Evolutionary conservation across 2,113 vertebrate genomes (phyloP).

Genomic region (Sclerurus mexicanus): DNA sequence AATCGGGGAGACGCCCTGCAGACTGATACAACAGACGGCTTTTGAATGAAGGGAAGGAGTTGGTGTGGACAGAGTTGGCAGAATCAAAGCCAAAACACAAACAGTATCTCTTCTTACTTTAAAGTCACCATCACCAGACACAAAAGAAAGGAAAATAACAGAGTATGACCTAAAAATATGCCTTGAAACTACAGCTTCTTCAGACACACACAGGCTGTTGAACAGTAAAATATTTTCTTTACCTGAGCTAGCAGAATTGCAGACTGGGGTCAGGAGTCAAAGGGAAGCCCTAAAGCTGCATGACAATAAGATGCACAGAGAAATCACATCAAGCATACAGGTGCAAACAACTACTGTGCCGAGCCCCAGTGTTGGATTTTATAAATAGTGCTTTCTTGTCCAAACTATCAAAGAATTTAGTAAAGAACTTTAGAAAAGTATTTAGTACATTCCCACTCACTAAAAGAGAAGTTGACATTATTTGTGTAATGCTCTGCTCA

Average conservation of each 20-base stretch:
- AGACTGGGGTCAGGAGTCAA: not conserved
- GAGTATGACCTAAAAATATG: not conserved
- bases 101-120: not conserved
- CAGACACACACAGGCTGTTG: not conserved
- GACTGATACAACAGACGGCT: not conserved
- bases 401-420: not conserved
- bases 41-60: not conserved
- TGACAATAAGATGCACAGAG: not conserved
- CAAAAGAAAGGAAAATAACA: not conserved
- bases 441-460: not conserved
- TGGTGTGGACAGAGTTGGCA: not conserved
- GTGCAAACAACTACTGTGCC: not conserved
- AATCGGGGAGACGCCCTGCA: not conserved
- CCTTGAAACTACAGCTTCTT: not conserved
- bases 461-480: not conserved
- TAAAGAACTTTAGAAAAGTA: not conserved
- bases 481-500: not conserved
- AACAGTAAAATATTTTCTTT: not conserved
- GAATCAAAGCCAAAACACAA: not conserved
- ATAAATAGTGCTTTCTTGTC: not conserved
- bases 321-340: not conserved
- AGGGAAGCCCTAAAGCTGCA: not conserved
- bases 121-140: not conserved
- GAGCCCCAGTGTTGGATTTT: not conserved
- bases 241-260: not conserved